Conservation (phyloP, 2,797 vertebrate genomes). For the Paratrypauchen microcephalus region DNA sequence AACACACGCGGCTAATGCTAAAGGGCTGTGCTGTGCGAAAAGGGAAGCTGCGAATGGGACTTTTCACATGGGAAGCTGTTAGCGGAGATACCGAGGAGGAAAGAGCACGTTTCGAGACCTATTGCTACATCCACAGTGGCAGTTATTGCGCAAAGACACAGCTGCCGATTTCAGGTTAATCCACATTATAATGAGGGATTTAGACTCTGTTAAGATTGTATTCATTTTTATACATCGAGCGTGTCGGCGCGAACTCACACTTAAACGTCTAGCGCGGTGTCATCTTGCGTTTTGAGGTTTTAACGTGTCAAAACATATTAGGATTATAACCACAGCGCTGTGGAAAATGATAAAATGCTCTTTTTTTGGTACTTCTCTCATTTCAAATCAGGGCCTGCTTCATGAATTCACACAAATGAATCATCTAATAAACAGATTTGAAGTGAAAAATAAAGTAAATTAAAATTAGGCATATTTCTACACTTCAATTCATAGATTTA, state of each 20-base stretch:
- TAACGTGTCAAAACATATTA: background rate
- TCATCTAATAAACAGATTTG: background rate
- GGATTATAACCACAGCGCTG: background rate
- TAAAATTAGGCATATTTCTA: too few relatives aligned
- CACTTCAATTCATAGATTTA: background rate
- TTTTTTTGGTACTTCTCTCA: background rate
- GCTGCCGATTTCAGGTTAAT: slow-evolving; percentile 66
- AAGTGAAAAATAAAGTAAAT: background rate
- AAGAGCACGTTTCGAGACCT: slow-evolving; percentile 66
- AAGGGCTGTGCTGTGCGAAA: slow-evolving; percentile 32
- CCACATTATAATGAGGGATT: slow-evolving; percentile 1
- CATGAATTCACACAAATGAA: background rate
- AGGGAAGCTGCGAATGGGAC: slow-evolving; percentile 26
- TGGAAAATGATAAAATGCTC: too few relatives aligned
- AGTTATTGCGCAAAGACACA: slow-evolving; percentile 78
- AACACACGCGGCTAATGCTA: background rate
- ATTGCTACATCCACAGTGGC: slow-evolving; percentile 69
- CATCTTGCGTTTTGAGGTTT: background rate
- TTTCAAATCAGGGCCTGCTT: background rate
- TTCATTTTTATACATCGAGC: background rate
- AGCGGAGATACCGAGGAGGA: slow-evolving; percentile 55
- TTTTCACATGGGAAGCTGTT: slow-evolving; percentile 40
- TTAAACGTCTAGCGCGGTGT: background rate
- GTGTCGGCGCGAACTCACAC: background rate
- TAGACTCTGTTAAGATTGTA: background rate